Evolutionary conservation across 2,113 vertebrate species (phyloP), one percentile per base, ranked within the genome.

Genomic region (Trematomus loennbergii): DNA sequence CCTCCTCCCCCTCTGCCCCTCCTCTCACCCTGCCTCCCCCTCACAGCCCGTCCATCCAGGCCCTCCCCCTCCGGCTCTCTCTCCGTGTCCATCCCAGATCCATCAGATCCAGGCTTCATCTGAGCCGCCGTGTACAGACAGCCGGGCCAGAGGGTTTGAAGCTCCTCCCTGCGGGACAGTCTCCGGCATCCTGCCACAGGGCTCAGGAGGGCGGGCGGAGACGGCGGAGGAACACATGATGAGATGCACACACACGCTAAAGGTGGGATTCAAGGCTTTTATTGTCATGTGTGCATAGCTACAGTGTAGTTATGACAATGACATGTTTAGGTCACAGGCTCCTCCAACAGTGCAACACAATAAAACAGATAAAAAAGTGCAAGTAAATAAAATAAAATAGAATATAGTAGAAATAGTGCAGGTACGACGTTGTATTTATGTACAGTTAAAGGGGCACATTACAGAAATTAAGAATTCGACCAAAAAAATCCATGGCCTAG

Each of bases 201-300:
- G 13, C n/a, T 36, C 71, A 15, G 48, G 17, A 11, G 45, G 13
- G 12, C 25, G 29, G 48, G 29, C 1, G 20, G 50, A 50, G 15
- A 48, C 33, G 1, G 50, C 7, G 9, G 86, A 87, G 48, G 58
- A 64, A 22, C 20, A 10, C 8, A 17, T 64, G 29, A 68, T 72
- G 60, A 84, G n/a, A 22, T 64, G 63, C 67, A 75, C 59, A 40
- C 73, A 88, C 80, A 92, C 84, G 0, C 52, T 95, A 29, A 89
- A 91, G 91, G 93, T 93, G 33, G n/a, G n/a, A 25, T 20, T 20
- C 54, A 29, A 29, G 4, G 29, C 25, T 29, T 29, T 29, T 29
- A 29, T 29, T 3, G 25, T 29, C 3, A 29, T 29, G 25, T 29
- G 29, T 4, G 3, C 29, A 29, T n/a, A n/a, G n/a, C n/a, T n/a